Percentiles rank a stretch among this genome's conserved stretches.
Evolutionary conservation across 2,113 vertebrate genomes (phyloP).

Genomic region (Brachyistius frenatus): DNA sequence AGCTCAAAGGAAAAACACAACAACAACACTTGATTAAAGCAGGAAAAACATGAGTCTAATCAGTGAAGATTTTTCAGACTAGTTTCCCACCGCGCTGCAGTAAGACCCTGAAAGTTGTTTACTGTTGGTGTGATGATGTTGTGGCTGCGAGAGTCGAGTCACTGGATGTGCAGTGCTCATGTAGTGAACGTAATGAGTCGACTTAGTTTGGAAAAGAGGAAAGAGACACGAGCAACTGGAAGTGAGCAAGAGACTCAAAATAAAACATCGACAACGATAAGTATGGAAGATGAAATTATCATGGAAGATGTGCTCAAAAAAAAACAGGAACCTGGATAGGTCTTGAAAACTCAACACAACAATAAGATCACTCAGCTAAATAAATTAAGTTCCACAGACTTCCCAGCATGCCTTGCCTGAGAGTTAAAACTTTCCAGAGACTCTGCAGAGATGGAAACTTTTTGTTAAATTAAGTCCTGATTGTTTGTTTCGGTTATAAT

Average conservation of each 20-base stretch:
- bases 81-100: slow-evolving; percentile 31
- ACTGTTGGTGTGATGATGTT: slow-evolving; percentile 11
- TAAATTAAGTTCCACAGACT: too few species aligned
- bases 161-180: background rate
- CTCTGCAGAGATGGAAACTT: too few species aligned
- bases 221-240: background rate
- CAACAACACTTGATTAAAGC: background rate
- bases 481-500: too few species aligned
- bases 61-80: slow-evolving; percentile 21
- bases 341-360: too few species aligned
- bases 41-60: slow-evolving; percentile 32
- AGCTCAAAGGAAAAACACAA: background rate
- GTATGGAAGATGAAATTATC: too few species aligned
- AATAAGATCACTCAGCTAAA: too few species aligned
- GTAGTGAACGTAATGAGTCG: background rate
- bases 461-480: too few species aligned
- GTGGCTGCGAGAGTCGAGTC: background rate
- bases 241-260: background rate
- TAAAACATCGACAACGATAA: background rate
- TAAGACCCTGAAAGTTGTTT: slow-evolving; percentile 41
- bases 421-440: too few species aligned
- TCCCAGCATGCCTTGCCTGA: too few species aligned
- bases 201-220: slow-evolving; percentile 1
- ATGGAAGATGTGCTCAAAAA: too few species aligned
- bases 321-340: too few species aligned